phyloP scores from a whole-genome alignment of 2,888 invertebrate species.

The Drosophila melanosoma region DNA sequence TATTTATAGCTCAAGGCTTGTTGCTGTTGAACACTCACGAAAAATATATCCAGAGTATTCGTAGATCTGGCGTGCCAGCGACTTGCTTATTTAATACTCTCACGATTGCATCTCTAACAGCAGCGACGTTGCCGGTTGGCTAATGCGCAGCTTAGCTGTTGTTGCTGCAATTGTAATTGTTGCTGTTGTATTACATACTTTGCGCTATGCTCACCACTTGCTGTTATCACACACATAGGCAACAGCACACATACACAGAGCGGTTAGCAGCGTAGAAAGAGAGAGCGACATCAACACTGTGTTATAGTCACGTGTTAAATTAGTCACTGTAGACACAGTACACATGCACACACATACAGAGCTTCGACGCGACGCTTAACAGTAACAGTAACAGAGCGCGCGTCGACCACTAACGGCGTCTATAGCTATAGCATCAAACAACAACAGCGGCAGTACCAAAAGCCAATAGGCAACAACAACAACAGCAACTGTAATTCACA shows the following conservation, averaged over 20 bases:
- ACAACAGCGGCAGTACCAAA: slow-evolving; percentile 11
- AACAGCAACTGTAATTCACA: slow-evolving; percentile 6
- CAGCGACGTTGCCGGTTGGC: slow-evolving; percentile 41
- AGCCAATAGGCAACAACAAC: slow-evolving; percentile 14
- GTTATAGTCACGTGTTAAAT: slow-evolving; percentile 53
- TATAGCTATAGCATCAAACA: slow-evolving; percentile 7
- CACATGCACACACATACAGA: slow-evolving; percentile 13
- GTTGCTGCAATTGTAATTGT: slow-evolving; percentile 28
- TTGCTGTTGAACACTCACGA: not conserved
- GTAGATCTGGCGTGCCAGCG: not conserved
- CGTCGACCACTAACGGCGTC: slow-evolving; percentile 23
- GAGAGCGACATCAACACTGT: slow-evolving; percentile 41
- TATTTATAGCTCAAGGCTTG: not conserved
- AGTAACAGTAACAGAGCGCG: slow-evolving; percentile 31
- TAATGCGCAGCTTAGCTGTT: slow-evolving; percentile 18
- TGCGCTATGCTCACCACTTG: slow-evolving; percentile 39
- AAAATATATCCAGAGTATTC: not conserved
- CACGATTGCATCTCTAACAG: slow-evolving; percentile 37
- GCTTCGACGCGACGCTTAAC: slow-evolving; percentile 30
- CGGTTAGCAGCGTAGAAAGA: slow-evolving; percentile 20
- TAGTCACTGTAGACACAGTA: slow-evolving; percentile 30
- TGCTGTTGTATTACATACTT: slow-evolving; percentile 24
- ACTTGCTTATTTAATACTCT: not conserved
- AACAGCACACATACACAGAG: not conserved
- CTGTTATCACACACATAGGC: slow-evolving; percentile 42